phyloP scores from a whole-genome alignment of 2,888 invertebrate genomes.

The Melanophora roralis region DNA sequence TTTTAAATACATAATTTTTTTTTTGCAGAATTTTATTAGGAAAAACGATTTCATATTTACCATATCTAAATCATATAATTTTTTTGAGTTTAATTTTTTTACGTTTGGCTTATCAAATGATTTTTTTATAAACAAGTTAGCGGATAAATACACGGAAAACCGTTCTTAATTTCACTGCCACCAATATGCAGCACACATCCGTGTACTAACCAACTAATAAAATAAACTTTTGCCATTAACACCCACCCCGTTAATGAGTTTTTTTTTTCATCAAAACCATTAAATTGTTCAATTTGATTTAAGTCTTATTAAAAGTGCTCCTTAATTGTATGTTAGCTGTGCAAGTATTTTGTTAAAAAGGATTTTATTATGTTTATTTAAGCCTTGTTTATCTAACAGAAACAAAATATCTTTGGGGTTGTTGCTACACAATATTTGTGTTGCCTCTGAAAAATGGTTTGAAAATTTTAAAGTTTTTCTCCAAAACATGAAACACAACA shows the following conservation, averaged over 20 bases:
- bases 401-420: slow-evolving; percentile 23
- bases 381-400: slow-evolving; percentile 29
- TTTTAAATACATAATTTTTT: no score
- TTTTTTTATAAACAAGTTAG: not conserved
- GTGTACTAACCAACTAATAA: not conserved
- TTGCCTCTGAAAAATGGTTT: slow-evolving; percentile 24
- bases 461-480: slow-evolving; percentile 31
- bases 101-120: not conserved
- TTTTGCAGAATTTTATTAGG: no score
- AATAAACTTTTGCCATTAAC: slow-evolving; percentile 30
- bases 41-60: no score
- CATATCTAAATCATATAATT: no score
- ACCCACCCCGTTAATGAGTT: slow-evolving; percentile 27
- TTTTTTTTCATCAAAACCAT: slow-evolving; percentile 53
- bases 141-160: not conserved
- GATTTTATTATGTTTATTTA: slow-evolving; percentile 49
- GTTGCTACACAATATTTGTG: slow-evolving; percentile 29
- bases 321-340: slow-evolving; percentile 12
- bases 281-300: slow-evolving; percentile 55
- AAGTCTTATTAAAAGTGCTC: slow-evolving; percentile 36
- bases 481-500: not conserved
- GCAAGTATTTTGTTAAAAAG: not conserved
- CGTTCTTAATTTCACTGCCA: slow-evolving; percentile 46
- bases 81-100: not conserved
- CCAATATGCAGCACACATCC: slow-evolving; percentile 26